Conservation (phyloP, 1,140 invertebrate species). For the Subanguina moxae region DNA sequence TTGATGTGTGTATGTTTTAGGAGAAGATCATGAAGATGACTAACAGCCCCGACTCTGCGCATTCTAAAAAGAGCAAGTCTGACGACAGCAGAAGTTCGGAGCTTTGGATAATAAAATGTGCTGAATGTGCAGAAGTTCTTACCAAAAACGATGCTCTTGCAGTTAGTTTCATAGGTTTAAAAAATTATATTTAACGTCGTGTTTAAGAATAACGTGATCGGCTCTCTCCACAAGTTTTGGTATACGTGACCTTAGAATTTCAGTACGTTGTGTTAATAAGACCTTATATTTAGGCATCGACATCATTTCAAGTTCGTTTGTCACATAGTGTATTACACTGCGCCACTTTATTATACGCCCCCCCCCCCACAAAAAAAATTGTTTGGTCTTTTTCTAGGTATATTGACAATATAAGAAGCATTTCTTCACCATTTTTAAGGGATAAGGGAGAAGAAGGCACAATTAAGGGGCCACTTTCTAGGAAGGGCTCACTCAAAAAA, state of each 20-base stretch:
- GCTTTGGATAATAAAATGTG: neutral
- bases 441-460: no score
- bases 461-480: no score
- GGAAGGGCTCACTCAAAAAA: no score
- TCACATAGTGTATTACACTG: no score
- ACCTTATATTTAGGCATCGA: neutral
- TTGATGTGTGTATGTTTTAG: neutral
- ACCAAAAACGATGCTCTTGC: neutral
- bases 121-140: neutral
- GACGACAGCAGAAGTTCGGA: neutral
- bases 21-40: neutral
- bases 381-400: no score
- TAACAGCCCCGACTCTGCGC: neutral
- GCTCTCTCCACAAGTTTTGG: neutral
- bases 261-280: no score
- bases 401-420: no score
- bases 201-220: constrained; percentile 1
- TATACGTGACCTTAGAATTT: no score
- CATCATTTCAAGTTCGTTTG: neutral
- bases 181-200: neutral
- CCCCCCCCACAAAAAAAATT: no score
- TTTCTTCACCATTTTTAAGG: no score
- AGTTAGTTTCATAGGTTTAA: neutral
- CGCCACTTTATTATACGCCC: no score
- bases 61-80: neutral